Conservation (phyloP, 1,140 invertebrate species). For the Panagrolaimus sp. region DNA sequence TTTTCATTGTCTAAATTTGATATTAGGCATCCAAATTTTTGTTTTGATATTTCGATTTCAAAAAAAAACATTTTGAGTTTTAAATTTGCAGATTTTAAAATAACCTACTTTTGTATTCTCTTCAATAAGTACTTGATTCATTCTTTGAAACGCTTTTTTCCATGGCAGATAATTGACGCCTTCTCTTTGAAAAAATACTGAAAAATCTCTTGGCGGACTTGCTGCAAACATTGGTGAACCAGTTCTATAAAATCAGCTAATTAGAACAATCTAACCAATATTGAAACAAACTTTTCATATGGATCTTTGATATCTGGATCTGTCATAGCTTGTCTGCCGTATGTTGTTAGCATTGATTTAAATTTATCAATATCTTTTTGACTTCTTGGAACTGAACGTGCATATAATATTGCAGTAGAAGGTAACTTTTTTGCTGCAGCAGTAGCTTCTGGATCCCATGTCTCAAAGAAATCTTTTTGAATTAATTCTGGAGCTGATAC, state of each 20-base stretch:
- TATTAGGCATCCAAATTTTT: no score
- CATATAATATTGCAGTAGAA: not conserved
- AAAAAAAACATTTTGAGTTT: no score
- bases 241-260: not conserved
- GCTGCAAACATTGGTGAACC: not conserved
- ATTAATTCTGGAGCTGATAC: not conserved
- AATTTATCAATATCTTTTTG: not conserved
- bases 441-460: not conserved
- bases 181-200: not conserved
- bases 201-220: not conserved
- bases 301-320: constrained; percentile 1
- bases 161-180: not conserved
- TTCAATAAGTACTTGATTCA: not conserved
- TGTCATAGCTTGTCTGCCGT: not conserved
- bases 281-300: no score
- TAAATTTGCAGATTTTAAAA: no score
- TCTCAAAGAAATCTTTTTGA: not conserved
- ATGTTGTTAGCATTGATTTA: not conserved
- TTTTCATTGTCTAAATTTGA: not conserved
- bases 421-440: not conserved
- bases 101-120: no score
- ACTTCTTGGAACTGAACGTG: not conserved
- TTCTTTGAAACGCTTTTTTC: not conserved
- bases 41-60: no score
- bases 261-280: no score